phyloP scores from a whole-genome alignment of 2,888 invertebrate species.

The Aplocera efformata region DNA sequence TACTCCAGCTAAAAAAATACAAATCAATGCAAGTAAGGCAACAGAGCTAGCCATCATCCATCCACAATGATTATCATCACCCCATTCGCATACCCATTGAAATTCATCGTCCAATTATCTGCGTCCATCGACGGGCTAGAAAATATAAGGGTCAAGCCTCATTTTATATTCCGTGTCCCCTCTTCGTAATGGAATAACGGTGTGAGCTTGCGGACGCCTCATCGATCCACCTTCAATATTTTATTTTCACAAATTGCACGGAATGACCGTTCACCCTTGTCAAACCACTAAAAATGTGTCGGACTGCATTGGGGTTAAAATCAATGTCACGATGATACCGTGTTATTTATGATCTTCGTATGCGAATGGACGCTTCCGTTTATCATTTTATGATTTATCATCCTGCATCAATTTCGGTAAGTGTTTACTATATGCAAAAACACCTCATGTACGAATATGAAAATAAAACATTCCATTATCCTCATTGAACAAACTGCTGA shows the following conservation, averaged over 20 bases:
- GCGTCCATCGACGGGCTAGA: constrained; percentile 39
- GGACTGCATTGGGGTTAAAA: constrained; percentile 30
- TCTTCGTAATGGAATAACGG: constrained; percentile 71
- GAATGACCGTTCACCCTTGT: constrained; percentile 67
- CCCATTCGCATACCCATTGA: constrained; percentile 18
- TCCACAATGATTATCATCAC: constrained; percentile 20
- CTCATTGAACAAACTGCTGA: no score
- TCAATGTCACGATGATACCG: constrained; percentile 23
- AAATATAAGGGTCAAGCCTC: constrained; percentile 63
- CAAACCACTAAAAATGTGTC: constrained; percentile 53
- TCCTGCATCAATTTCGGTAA: constrained; percentile 4
- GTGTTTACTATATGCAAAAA: no score
- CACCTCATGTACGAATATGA: no score
- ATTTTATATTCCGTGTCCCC: constrained; percentile 66
- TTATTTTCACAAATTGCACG: constrained; percentile 71
- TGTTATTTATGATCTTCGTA: constrained; percentile 15
- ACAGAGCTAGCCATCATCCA: constrained; percentile 3
- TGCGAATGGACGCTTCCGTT: not conserved
- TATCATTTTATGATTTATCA: constrained; percentile 16
- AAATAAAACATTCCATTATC: no score
- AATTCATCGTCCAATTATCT: constrained; percentile 42
- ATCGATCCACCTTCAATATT: constrained; percentile 65
- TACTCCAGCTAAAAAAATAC: not conserved
- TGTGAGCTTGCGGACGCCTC: constrained; percentile 58
- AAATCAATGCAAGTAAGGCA: not conserved